Evolutionary conservation across 2,797 vertebrate genomes (phyloP), one percentile per base, ranked within the genome.

Genomic region (Notolepis coatsorum): DNA sequence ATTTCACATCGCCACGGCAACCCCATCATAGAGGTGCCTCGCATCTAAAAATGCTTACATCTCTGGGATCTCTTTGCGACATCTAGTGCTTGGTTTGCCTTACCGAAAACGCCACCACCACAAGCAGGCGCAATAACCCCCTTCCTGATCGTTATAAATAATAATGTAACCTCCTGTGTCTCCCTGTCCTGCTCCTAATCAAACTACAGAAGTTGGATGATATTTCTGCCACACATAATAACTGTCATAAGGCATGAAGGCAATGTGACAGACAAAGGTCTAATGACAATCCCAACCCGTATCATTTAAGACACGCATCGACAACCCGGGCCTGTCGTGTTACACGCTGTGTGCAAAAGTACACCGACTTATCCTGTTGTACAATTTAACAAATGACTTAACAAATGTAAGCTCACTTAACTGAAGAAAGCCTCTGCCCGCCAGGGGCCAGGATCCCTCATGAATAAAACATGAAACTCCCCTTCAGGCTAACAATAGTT

Each of bases 381-480:
- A 81, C 80, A 75, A 83, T 83, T 87, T 83, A 85, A 86, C 84
- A 85, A 88, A 79, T 64, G 73, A 81, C 75, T 85, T 82, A 87
- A 88, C 78, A 84, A 82, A 89, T 80, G 73, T 84, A 81, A 85
- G 88, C 79, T 87, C 71, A 75, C 72, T 82, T 82, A 82, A 79
- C 50, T 30, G 70, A 71, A 79, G 68, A 66, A 81, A 68, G 69
- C 55, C 61, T 47, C 24, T 23, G 47, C 60, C 55, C 61, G 71
- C 89, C 78, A 78, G 52, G 21, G 79, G 84, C 71, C 71, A 33
- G 33, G 56, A 61, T 66, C 62, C 5, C 7, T 28, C 61, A 87
- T 90, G 85, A 89, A 90, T 90, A 82, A 91, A 89, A 85, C 78
- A 91, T 89, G 45, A 73, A 71, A 75, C 66, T 20, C 37, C 39